Evolutionary conservation across 1,140 invertebrate species (phyloP).

Genomic region (Diplogasteroides magnus): DNA sequence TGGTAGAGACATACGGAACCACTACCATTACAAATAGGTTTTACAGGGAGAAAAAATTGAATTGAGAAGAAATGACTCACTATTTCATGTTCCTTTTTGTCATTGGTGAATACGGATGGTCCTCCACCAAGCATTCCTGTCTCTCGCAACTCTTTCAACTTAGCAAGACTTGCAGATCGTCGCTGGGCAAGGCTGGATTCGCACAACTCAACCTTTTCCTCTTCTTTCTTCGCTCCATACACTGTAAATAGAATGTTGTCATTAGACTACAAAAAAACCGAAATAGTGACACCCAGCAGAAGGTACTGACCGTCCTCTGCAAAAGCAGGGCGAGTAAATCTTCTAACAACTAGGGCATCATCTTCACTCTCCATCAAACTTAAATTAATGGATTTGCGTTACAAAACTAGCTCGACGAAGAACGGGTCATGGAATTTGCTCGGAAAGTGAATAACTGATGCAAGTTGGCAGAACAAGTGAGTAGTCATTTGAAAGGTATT

Average conservation of each 20-base stretch:
- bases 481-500: too few species aligned
- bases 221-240: constrained; percentile 14
- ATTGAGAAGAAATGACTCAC: constrained; percentile 9
- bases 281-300: too few species aligned
- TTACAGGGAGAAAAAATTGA: constrained; percentile 8
- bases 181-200: constrained; percentile 49
- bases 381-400: background rate
- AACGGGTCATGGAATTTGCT: too few species aligned
- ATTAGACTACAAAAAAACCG: too few species aligned
- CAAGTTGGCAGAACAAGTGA: too few species aligned
- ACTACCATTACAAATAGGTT: constrained; percentile 16
- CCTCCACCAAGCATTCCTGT: constrained; percentile 14
- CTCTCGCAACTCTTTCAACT: constrained; percentile 40
- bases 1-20: too few species aligned
- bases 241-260: too few species aligned
- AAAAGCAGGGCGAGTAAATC: constrained; percentile 31
- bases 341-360: constrained; percentile 11
- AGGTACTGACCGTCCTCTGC: constrained; percentile 31
- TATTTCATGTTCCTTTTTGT: constrained; percentile 15
- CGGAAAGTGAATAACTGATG: too few species aligned
- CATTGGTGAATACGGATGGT: constrained; percentile 17
- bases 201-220: constrained; percentile 31
- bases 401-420: too few species aligned
- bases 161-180: constrained; percentile 45
- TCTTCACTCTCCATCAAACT: background rate